Percentiles rank a stretch among this genome's conserved stretches.
Conservation (phyloP, 1,140 invertebrate genomes). For the Pygmarrhopalites habei region DNA sequence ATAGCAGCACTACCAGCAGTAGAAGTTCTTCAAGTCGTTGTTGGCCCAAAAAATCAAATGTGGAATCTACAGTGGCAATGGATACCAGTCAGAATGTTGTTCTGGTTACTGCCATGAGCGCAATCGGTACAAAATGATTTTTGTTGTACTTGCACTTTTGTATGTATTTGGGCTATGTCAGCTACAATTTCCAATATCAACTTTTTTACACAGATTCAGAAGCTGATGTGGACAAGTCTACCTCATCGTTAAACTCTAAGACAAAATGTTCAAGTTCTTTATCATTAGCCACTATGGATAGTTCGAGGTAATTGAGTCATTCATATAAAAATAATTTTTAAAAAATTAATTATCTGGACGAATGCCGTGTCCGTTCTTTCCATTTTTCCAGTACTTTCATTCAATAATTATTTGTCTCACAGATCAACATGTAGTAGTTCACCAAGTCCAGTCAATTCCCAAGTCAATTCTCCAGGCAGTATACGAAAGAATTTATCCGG, state of each 20-base stretch:
- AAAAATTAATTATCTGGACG: too few species aligned
- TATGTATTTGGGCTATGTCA: background rate
- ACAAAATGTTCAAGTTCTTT: conserved; percentile 40
- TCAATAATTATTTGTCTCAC: too few species aligned
- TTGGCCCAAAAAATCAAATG: conserved; percentile 28
- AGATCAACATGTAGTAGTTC: conserved; percentile 38
- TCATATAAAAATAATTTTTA: too few species aligned
- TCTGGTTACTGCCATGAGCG: conserved; percentile 31
- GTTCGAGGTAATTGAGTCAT: conserved; percentile 40
- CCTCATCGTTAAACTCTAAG: background rate
- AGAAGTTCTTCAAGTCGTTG: conserved; percentile 23
- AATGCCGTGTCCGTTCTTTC: too few species aligned
- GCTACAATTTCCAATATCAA: background rate
- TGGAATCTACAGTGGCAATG: conserved; percentile 28
- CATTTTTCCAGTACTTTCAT: too few species aligned
- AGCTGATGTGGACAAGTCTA: conserved; percentile 15
- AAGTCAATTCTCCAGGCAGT: conserved; percentile 43
- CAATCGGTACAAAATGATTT: conserved; percentile 11
- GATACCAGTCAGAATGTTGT: conserved; percentile 37
- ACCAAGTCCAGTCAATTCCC: conserved; percentile 44
- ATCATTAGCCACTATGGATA: conserved; percentile 37
- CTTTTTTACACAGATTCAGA: conserved; percentile 13
- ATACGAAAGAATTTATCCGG: conserved; percentile 36
- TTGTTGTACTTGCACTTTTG: too few species aligned
- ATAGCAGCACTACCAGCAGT: background rate